Evolutionary conservation across 2,113 vertebrate genomes (phyloP).

Genomic region (Sebastes fasciatus): DNA sequence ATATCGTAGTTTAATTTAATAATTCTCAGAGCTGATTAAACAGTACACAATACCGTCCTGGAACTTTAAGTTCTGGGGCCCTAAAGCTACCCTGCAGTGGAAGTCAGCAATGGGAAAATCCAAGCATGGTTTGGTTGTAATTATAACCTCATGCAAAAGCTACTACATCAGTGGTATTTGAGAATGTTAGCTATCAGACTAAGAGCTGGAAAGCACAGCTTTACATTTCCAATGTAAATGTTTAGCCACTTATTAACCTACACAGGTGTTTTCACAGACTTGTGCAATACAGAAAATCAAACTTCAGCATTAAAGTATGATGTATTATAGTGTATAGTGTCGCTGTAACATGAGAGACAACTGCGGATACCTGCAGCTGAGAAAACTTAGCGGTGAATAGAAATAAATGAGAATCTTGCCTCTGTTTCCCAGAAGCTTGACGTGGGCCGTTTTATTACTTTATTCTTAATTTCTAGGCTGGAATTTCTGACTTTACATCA

Average conservation of each 20-base stretch:
- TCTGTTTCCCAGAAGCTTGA: slow-evolving; percentile 44
- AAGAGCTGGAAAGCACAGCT: slow-evolving; percentile 29
- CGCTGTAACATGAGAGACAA: slow-evolving; percentile 46
- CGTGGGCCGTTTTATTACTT: not conserved
- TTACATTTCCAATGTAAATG: slow-evolving; percentile 61
- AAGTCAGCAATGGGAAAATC: slow-evolving; percentile 4
- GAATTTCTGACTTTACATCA: slow-evolving; percentile 20
- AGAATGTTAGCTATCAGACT: slow-evolving; percentile 28
- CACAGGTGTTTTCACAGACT: slow-evolving; percentile 48
- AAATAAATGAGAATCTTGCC: slow-evolving; percentile 37
- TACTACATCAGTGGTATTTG: slow-evolving; percentile 24
- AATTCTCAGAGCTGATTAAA: not conserved
- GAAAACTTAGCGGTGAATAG: slow-evolving; percentile 36
- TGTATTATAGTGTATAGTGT: slow-evolving; percentile 31
- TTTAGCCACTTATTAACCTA: slow-evolving; percentile 38
- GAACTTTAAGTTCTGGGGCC: not conserved
- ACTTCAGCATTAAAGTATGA: slow-evolving; percentile 30
- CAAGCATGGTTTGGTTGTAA: slow-evolving; percentile 17
- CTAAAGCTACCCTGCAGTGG: not conserved
- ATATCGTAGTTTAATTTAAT: not conserved
- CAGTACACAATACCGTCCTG: not conserved
- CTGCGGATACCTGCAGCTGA: slow-evolving; percentile 59
- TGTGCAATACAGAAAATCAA: slow-evolving; percentile 33
- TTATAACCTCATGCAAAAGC: slow-evolving; percentile 32
- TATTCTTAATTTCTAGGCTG: not conserved